Evolutionary conservation across 2,888 invertebrate genomes (phyloP).

Genomic region (Cyclophora albipunctata): DNA sequence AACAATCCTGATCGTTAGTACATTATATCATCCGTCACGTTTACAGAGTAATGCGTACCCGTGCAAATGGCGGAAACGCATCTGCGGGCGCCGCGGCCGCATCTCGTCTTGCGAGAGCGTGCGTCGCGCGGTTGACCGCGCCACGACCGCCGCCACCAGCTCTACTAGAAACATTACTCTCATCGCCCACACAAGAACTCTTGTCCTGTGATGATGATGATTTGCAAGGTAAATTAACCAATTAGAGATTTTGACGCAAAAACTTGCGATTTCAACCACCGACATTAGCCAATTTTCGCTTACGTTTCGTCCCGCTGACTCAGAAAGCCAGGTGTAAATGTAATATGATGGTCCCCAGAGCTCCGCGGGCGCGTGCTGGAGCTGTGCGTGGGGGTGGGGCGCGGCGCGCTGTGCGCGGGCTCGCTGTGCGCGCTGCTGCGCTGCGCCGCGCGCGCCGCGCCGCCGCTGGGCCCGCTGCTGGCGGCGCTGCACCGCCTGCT

Average conservation of each 20-base stretch:
- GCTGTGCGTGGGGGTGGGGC: conserved; percentile 73
- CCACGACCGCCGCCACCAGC: conserved; percentile 23
- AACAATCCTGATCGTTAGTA: too few species aligned
- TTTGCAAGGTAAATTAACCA: not conserved
- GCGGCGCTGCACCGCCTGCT: conserved; percentile 56
- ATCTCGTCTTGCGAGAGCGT: conserved; percentile 48
- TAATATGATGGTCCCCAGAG: conserved; percentile 48
- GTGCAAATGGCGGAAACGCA: conserved; percentile 3
- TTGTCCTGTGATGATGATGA: conserved; percentile 2
- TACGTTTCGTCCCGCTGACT: too few species aligned
- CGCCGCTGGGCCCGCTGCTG: conserved; percentile 70
- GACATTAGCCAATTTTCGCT: too few species aligned
- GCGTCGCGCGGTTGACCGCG: conserved; percentile 38
- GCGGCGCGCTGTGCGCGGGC: conserved; percentile 65
- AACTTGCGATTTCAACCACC: too few species aligned
- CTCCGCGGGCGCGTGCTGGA: conserved; percentile 80
- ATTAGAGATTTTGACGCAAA: too few species aligned
- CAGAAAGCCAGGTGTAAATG: too few species aligned
- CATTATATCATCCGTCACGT: too few species aligned
- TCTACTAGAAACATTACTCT: not conserved
- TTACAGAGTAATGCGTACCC: conserved; percentile 15
- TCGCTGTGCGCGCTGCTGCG: conserved; percentile 76
- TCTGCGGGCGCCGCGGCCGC: conserved; percentile 16
- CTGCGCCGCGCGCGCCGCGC: conserved; percentile 75
- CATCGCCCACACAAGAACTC: conserved; percentile 1